A percentile compares a stretch with the other conserved stretches of the same genome.
phyloP scores from a whole-genome alignment of 1,140 invertebrate species.

The Maniola jurtina region DNA sequence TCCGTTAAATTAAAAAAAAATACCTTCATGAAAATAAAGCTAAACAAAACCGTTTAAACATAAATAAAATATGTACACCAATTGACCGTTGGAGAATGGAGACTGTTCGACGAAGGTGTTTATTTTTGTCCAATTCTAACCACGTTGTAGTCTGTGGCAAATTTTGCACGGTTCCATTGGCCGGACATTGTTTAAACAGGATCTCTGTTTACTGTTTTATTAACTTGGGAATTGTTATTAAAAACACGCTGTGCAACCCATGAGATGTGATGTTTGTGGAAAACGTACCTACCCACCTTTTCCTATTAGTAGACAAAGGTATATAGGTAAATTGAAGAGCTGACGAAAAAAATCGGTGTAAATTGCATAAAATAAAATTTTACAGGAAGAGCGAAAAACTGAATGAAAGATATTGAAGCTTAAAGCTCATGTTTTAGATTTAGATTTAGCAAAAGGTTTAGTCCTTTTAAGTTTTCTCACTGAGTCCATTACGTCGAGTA shows the following conservation, averaged over 20 bases:
- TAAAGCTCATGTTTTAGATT: too few relatives aligned
- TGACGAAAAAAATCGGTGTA: neutral
- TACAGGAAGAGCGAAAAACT: too few relatives aligned
- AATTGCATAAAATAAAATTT: too few relatives aligned
- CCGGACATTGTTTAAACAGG: conserved; percentile 49
- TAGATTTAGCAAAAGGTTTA: too few relatives aligned
- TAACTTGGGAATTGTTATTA: conserved; percentile 62
- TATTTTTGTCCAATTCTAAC: conserved; percentile 13
- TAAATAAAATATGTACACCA: neutral
- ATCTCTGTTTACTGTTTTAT: conserved; percentile 52
- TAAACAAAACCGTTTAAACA: too few relatives aligned
- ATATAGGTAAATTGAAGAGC: too few relatives aligned
- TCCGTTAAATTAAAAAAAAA: too few relatives aligned
- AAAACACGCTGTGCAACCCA: conserved; percentile 34
- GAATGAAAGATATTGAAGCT: too few relatives aligned
- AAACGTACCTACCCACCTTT: neutral
- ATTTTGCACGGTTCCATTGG: conserved; percentile 49
- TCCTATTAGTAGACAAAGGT: neutral
- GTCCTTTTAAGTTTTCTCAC: too few relatives aligned
- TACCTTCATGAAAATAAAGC: too few relatives aligned
- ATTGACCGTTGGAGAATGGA: neutral
- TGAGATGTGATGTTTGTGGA: conserved; percentile 18
- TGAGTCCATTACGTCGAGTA: too few relatives aligned
- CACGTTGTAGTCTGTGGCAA: conserved; percentile 37
- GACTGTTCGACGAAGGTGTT: neutral